Evolutionary conservation across 2,113 vertebrate genomes (phyloP).

Genomic region (Notarius quadriscutis): DNA sequence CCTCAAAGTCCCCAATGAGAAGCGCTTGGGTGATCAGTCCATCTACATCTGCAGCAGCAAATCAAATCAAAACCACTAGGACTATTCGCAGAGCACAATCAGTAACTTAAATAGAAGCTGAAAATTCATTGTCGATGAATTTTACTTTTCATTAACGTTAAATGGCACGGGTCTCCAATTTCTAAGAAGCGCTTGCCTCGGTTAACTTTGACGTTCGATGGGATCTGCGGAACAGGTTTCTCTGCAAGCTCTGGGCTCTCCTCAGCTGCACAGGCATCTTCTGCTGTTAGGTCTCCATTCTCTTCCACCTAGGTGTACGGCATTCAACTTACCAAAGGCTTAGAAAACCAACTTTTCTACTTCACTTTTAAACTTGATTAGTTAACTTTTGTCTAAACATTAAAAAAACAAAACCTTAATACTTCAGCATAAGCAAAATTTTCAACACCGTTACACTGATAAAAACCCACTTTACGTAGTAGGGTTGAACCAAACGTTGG

Average conservation of each 20-base stretch:
- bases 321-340: not conserved
- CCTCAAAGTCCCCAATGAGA: slow-evolving; percentile 89
- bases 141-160: not conserved
- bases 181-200: slow-evolving; percentile 73
- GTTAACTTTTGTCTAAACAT: not conserved
- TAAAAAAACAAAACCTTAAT: not conserved
- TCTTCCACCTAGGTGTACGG: slow-evolving; percentile 49
- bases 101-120: not conserved
- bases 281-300: slow-evolving; percentile 40
- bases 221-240: slow-evolving; percentile 35
- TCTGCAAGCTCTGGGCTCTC: slow-evolving; percentile 42
- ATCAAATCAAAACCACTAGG: not conserved
- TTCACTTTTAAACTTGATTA: not conserved
- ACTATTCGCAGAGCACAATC: not conserved
- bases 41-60: slow-evolving; percentile 80
- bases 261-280: slow-evolving; percentile 36
- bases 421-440: not conserved
- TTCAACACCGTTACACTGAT: not conserved
- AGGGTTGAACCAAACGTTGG: not conserved
- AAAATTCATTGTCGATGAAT: not conserved
- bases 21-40: slow-evolving; percentile 92
- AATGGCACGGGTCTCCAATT: not conserved
- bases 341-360: not conserved
- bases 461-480: not conserved
- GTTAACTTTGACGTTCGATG: slow-evolving; percentile 76